phyloP scores from a whole-genome alignment of 2,113 vertebrate genomes.

The Cichladusa arquata region DNA sequence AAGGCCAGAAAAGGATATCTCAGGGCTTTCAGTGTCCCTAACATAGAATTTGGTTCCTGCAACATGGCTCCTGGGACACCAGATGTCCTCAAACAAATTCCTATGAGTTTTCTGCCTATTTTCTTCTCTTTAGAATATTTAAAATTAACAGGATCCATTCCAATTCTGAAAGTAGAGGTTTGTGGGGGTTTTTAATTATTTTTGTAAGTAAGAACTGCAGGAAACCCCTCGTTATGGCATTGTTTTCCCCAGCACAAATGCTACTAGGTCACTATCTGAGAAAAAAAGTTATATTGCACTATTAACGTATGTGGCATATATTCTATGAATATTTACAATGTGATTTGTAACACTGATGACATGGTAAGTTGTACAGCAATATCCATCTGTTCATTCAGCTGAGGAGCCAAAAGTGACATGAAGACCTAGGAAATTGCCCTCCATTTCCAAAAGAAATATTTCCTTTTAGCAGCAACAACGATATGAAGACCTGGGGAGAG shows the following conservation, averaged over 20 bases:
- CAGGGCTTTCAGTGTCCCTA: neutral
- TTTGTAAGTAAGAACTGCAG: neutral
- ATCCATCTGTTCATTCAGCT: neutral
- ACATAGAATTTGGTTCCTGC: neutral
- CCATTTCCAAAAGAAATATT: neutral
- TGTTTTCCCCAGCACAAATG: neutral
- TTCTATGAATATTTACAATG: neutral
- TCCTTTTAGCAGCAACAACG: neutral
- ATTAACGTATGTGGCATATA: neutral
- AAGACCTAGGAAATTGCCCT: neutral
- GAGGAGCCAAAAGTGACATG: neutral
- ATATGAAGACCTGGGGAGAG: neutral
- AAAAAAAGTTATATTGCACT: neutral
- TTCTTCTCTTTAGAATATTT: neutral
- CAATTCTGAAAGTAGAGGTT: neutral
- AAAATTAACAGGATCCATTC: neutral
- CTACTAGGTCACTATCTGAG: neutral
- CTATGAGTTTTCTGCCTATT: neutral
- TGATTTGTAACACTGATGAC: neutral
- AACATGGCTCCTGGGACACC: neutral
- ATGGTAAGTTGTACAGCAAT: neutral
- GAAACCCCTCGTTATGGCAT: neutral
- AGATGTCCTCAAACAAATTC: neutral
- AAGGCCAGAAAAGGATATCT: neutral
- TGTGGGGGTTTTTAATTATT: rapidly evolving